Percentiles rank a stretch among this genome's conserved stretches.
Conservation (phyloP, 2,113 vertebrate genomes). For the Urocolius indicus region DNA sequence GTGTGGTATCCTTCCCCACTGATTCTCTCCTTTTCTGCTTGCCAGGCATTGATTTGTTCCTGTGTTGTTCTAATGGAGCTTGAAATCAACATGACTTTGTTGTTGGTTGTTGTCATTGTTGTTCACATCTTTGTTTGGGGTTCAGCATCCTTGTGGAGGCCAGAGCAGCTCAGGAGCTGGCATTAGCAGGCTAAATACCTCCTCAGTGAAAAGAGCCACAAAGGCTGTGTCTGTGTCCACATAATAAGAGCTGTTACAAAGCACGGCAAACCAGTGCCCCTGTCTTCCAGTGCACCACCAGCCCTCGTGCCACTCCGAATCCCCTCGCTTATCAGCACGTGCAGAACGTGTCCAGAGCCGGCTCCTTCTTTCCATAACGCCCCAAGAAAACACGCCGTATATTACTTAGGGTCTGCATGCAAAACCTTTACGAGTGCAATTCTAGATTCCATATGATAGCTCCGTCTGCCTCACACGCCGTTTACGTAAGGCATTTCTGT, state of each 20-base stretch:
- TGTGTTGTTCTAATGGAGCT: constrained; percentile 65
- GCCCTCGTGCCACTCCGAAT: not conserved
- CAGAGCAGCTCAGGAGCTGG: not conserved
- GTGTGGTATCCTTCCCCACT: constrained; percentile 51
- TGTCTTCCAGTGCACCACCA: not conserved
- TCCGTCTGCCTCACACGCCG: fast-evolving
- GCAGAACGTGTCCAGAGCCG: not conserved
- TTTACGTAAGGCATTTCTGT: fast-evolving
- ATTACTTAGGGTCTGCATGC: fast-evolving
- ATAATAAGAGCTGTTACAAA: not conserved
- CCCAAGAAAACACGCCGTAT: not conserved
- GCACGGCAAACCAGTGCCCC: not conserved
- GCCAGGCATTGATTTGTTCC: constrained; percentile 74
- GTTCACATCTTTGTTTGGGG: constrained; percentile 62
- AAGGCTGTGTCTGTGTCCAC: not conserved
- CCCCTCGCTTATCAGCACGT: not conserved
- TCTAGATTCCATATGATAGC: fast-evolving
- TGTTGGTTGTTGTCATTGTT: constrained; percentile 41
- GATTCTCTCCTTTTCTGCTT: constrained; percentile 60
- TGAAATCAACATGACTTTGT: constrained; percentile 72
- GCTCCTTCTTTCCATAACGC: not conserved
- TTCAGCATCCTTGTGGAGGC: constrained; percentile 30
- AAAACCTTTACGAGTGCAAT: fast-evolving
- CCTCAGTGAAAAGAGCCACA: not conserved
- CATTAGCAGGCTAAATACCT: not conserved